Evolutionary conservation across 2,113 vertebrate species (phyloP).

Genomic region (Noturus placidus): DNA sequence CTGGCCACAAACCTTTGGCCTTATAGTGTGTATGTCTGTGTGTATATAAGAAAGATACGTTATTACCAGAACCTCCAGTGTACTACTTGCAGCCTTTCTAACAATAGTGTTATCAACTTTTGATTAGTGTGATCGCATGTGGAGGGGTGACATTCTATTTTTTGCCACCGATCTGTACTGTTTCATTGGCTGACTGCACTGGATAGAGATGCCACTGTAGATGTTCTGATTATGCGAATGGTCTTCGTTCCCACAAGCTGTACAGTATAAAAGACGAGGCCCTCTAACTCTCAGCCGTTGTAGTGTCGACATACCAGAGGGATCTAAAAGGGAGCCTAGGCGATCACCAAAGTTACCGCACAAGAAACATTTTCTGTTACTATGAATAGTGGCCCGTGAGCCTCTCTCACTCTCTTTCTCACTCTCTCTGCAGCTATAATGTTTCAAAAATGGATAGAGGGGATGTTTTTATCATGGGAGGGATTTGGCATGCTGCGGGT

Average conservation of each 20-base stretch:
- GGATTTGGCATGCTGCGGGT: slow-evolving; percentile 9
- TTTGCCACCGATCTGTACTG: neutral
- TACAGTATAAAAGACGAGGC: slow-evolving; percentile 43
- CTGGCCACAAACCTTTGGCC: neutral
- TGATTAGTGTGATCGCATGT: neutral
- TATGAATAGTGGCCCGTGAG: slow-evolving; percentile 66
- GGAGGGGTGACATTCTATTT: slow-evolving; percentile 5
- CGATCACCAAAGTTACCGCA: slow-evolving; percentile 65
- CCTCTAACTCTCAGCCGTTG: slow-evolving; percentile 51
- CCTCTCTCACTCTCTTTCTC: slow-evolving; percentile 38
- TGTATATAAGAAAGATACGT: neutral
- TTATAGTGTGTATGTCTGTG: neutral
- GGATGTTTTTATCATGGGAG: slow-evolving; percentile 42
- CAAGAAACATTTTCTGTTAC: slow-evolving; percentile 62
- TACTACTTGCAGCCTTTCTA: slow-evolving; percentile 8
- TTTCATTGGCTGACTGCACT: neutral
- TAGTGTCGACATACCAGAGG: slow-evolving; percentile 75
- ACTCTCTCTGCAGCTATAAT: slow-evolving; percentile 25
- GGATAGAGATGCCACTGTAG: slow-evolving; percentile 28
- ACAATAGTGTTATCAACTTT: neutral
- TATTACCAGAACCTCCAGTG: neutral
- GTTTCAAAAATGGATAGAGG: slow-evolving; percentile 42
- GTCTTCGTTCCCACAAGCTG: slow-evolving; percentile 47
- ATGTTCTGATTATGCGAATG: slow-evolving; percentile 12
- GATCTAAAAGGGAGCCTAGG: slow-evolving; percentile 72